Evolutionary conservation across 2,888 invertebrate species (phyloP).

Genomic region (Euphydryas editha): DNA sequence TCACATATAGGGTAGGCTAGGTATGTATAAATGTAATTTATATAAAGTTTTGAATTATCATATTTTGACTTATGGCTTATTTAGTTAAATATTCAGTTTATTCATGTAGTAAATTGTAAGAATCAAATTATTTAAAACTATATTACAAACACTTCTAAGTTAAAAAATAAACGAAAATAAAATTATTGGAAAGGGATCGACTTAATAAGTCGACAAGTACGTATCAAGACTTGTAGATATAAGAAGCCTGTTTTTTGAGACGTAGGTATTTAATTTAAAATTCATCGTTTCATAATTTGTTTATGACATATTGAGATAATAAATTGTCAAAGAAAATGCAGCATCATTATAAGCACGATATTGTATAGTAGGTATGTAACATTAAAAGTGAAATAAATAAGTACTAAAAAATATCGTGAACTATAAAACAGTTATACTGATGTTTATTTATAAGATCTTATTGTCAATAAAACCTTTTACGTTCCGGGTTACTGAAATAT

Average conservation of each 20-base stretch:
- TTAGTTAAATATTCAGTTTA: too few relatives aligned
- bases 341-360: too few relatives aligned
- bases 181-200: background rate
- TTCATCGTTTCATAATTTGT: slow-evolving; percentile 6
- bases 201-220: slow-evolving; percentile 17
- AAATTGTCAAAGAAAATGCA: slow-evolving; percentile 8
- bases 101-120: too few relatives aligned
- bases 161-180: too few relatives aligned
- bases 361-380: background rate
- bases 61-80: too few relatives aligned
- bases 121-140: too few relatives aligned
- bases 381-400: too few relatives aligned
- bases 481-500: slow-evolving; percentile 3
- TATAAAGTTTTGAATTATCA: too few relatives aligned
- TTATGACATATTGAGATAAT: slow-evolving; percentile 4
- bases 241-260: slow-evolving; percentile 5
- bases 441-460: slow-evolving; percentile 4
- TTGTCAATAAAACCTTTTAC: background rate
- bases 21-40: too few relatives aligned
- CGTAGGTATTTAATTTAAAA: background rate
- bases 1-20: too few relatives aligned
- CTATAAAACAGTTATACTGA: background rate
- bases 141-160: too few relatives aligned
- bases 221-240: slow-evolving; percentile 3
- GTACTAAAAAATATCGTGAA: slow-evolving; percentile 6